Base-by-base conservation (phyloP, 2,797 vertebrate species). In the Nyctalus aviator region DNA sequence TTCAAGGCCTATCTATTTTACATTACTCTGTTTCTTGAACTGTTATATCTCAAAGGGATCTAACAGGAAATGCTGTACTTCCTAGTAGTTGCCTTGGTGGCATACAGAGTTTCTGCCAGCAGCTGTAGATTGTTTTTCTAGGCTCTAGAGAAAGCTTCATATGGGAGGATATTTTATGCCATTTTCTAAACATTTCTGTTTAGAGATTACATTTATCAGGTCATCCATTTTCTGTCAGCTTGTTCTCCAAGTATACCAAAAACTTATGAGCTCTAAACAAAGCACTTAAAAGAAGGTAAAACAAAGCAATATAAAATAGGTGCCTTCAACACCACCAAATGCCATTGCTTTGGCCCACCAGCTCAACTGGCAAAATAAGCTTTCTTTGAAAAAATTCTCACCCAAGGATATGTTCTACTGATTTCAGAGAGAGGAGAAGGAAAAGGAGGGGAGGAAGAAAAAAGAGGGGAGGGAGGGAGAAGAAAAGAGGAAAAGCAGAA, bases 271-370 rank as follows among this genome's bases (percentile, higher is more conserved):
- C 8, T 9, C 72, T 62, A 48, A 32, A 82, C 59, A 48, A 32
- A 48, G 30, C 20, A 83, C 44, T 66, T 48, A 66, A 66, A 91
- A 84, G 46, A 92, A 90, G 88, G 41, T 46, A 72, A 82, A 90
- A 93, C 10, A 90, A 95, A 93, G 14, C 79, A 69, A 83, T 21
- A 90, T 72, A 78, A 84, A 91, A 85, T 59, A 12, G 18, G 85
- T 82, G 27, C 57, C 46, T 69, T 93, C 32, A 78, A 30, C 10
- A 76, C 73, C 6, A 86, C 23, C 64, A 79, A 94, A 92, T 14
- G n/a, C 12, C 69, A 84, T 1, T 81, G 88, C 41, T 90, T 84
- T 85, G 87, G 73, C 88, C 25, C 59, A 68, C 50, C 71, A 71
- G n/a, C 3, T 71, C 57, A 73, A 50, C 6, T 48, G 23, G 68